Conservation (phyloP, 2,797 vertebrate genomes). For the Gymnothorax javanicus region DNA sequence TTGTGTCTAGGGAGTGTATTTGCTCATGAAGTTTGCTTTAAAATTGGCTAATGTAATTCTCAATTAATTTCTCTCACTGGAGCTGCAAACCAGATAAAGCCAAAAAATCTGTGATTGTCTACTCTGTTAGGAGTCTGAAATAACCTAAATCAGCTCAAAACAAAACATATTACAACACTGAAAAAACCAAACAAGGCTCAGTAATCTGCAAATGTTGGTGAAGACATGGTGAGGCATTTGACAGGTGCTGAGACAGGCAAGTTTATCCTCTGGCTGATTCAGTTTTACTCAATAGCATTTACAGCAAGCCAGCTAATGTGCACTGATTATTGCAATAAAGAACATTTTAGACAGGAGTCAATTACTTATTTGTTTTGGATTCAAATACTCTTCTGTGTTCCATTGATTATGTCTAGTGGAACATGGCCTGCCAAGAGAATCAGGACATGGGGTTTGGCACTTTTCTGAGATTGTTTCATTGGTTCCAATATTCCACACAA, state of each 20-base stretch:
- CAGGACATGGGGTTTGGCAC: no score
- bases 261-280: not conserved
- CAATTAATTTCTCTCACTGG: not conserved
- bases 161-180: constrained; percentile 38
- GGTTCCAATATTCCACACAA: no score
- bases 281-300: not conserved
- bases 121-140: not conserved
- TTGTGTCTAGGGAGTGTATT: not conserved
- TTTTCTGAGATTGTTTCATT: no score
- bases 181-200: constrained; percentile 51
- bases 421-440: no score
- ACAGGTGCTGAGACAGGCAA: not conserved
- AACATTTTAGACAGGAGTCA: no score
- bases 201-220: not conserved
- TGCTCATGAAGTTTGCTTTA: not conserved
- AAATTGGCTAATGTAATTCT: not conserved
- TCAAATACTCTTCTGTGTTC: no score
- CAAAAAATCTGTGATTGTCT: not conserved
- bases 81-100: not conserved
- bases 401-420: no score
- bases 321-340: no score
- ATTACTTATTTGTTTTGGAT: no score
- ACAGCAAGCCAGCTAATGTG: not conserved
- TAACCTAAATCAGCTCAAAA: not conserved
- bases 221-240: not conserved